phyloP scores from a whole-genome alignment of 2,888 invertebrate genomes.

The Horisme vitalbata region DNA sequence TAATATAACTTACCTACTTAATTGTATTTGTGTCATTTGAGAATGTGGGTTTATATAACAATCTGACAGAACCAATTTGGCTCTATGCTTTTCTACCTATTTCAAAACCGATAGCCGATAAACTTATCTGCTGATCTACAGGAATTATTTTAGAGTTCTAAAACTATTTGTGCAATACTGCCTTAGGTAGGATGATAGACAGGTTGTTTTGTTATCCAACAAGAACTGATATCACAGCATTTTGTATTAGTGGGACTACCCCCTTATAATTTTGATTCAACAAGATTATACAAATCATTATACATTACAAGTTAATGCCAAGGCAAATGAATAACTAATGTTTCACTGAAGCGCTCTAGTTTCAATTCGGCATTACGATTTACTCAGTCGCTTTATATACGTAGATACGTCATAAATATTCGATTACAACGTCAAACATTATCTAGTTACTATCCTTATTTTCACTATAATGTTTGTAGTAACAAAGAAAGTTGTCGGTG shows the following conservation, averaged over 20 bases:
- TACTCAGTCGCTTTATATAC: constrained; percentile 69
- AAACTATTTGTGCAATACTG: not conserved
- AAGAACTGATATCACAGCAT: constrained; percentile 80
- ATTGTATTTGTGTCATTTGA: not conserved
- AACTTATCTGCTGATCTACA: not conserved
- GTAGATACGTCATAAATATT: no score
- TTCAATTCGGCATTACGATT: constrained; percentile 46
- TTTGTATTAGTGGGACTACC: constrained; percentile 65
- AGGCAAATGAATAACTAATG: constrained; percentile 42
- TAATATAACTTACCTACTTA: constrained; percentile 37
- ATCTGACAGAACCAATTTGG: not conserved
- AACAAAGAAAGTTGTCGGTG: constrained; percentile 45
- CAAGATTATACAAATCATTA: constrained; percentile 41
- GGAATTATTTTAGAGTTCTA: not conserved
- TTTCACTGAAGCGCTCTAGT: constrained; percentile 38
- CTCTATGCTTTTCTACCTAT: no score
- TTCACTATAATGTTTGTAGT: constrained; percentile 24
- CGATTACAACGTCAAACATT: constrained; percentile 49
- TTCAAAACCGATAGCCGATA: no score
- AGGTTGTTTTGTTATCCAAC: constrained; percentile 48
- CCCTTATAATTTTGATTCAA: constrained; percentile 54
- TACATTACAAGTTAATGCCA: constrained; percentile 44
- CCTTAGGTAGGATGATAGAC: no score
- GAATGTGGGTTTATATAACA: not conserved
- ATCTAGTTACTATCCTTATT: constrained; percentile 45